These are phyloP conservation scores for Hypolimnas misippus DNA, from an alignment of 2,888 invertebrate species.

Conservation along the genomic window DNA sequence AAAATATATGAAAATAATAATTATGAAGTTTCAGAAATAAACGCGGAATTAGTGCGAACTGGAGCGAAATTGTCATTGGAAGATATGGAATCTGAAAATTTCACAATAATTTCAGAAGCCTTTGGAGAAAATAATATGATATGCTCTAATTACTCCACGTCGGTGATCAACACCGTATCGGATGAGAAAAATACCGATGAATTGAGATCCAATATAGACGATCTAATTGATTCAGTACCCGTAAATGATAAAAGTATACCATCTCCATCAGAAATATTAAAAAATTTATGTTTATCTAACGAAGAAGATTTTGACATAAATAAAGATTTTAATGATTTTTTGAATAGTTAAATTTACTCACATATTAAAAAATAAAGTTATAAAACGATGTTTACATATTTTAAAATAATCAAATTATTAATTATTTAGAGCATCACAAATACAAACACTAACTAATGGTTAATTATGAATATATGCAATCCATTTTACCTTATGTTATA, in stretches of 20 bases:
- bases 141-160: conserved; percentile 32
- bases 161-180: conserved; percentile 15
- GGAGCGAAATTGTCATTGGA: conserved; percentile 77
- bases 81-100: conserved; percentile 77
- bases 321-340: conserved; percentile 29
- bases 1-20: conserved; percentile 42
- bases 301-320: conserved; percentile 63
- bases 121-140: conserved; percentile 48
- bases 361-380: background rate
- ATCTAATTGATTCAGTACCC: conserved; percentile 61
- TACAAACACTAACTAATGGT: too few species aligned
- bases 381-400: too few species aligned
- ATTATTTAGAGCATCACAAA: too few species aligned
- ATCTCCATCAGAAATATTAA: conserved; percentile 87
- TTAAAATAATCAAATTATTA: too few species aligned
- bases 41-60: conserved; percentile 72
- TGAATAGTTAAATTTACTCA: background rate
- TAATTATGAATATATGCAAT: too few species aligned
- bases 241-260: conserved; percentile 80
- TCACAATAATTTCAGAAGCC: conserved; percentile 64
- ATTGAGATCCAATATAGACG: conserved; percentile 68
- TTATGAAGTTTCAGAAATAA: conserved; percentile 69
- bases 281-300: conserved; percentile 84
- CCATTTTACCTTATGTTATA: too few species aligned
- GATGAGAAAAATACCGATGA: conserved; percentile 54